Evolutionary conservation across 2,797 vertebrate species (phyloP), one percentile per base, ranked within the genome.

Genomic region (Ciconia nigra): DNA sequence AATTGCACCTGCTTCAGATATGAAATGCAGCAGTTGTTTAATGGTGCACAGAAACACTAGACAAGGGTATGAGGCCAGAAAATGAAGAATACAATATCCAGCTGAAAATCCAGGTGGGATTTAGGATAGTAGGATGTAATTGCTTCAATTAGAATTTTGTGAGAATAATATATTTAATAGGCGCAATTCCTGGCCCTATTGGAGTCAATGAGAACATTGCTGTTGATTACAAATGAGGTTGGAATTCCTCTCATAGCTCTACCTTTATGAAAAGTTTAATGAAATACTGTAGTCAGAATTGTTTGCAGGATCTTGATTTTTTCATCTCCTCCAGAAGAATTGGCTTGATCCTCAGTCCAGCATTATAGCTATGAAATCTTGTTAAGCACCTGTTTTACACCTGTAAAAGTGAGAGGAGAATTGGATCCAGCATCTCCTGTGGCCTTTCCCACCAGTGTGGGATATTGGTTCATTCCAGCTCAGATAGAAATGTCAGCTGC

Each of bases 71-170:
- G 5, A 88, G 93, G 96, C 93, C 93, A 96, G 95, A 96, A 94
- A 96, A 81, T 87, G 89, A 92, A 96, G 95, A 96, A 93, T 84
- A 90, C 93, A 93, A 94, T 96, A 97, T 94, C 95, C 95, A 97
- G 73, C 91, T 95, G 87, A 96, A 96, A 97, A 96, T 96, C 93
- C 95, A 97, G 89, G 89, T 96, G 96, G 95, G 95, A 96, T 96
- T 97, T 96, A 79, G 85, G 95, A 96, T 96, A 93, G 91, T 62
- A 90, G 84, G 94, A 96, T 96, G 87, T 97, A 97, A 96, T 92
- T 93, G 91, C 91, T 92, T 96, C 93, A 96, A 96, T 97, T 97
- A 96, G 96, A 97, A 97, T 96, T 96, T 97, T 95, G 87, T 95
- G 91, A 96, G 93, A 94, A 92, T 96, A 95, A 91, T 97, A 82